Percentiles rank a stretch among this genome's conserved stretches.
phyloP scores from a whole-genome alignment of 2,113 vertebrate genomes.

The western clawed frog (Xenopus tropicalis) region UCB_Xtro_10.0 CM004448.2:79386001-79386500 shows the following conservation, averaged over 20 bases:
- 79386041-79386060: too few species aligned
- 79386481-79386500: not conserved
- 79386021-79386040: too few species aligned
- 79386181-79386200: too few species aligned
- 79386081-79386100: too few species aligned
- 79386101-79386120: too few species aligned
- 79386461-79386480: not conserved
- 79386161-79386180: too few species aligned
- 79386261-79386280: not conserved
- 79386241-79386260: slow-evolving; percentile 3
- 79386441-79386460: not conserved
- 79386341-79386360: not conserved
- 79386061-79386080: too few species aligned
- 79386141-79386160: too few species aligned
- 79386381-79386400: not conserved
- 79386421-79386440: slow-evolving; percentile 19
- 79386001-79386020: too few species aligned
- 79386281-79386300: not conserved
- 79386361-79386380: slow-evolving; percentile 2
- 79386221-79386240: not conserved
- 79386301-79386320: not conserved
- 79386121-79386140: too few species aligned
- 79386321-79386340: not conserved
- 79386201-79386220: too few species aligned
- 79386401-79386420: not conserved